Evolutionary conservation across 1,140 invertebrate genomes (phyloP).

Genomic region (Eupeodes corollae): DNA sequence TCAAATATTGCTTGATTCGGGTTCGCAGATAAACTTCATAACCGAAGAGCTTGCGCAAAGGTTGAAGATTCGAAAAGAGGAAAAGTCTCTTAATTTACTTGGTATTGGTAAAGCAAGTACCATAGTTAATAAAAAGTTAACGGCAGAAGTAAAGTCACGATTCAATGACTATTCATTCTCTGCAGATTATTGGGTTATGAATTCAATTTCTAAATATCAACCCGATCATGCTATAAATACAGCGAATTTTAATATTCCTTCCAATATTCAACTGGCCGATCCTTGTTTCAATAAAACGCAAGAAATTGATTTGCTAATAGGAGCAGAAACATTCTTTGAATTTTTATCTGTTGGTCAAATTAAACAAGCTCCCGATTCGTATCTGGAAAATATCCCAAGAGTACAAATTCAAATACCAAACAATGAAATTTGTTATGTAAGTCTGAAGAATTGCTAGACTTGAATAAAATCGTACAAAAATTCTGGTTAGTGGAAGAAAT

Average conservation of each 20-base stretch:
- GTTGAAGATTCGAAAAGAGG: neutral
- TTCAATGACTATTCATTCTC: neutral
- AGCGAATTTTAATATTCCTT: constrained; percentile 10
- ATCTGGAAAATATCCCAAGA: constrained; percentile 4
- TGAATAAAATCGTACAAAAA: constrained; percentile 1
- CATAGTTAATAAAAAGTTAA: neutral
- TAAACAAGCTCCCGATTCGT: constrained; percentile 10
- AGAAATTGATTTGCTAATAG: constrained; percentile 21
- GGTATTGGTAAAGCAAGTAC: constrained; percentile 1
- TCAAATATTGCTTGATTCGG: constrained; percentile 4
- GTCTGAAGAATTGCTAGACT: neutral
- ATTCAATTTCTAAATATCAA: constrained; percentile 1
- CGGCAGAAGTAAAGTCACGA: neutral
- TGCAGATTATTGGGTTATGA: constrained; percentile 2
- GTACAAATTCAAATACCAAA: neutral
- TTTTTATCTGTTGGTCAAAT: constrained; percentile 13
- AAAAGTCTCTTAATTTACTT: neutral
- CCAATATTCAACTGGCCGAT: constrained; percentile 16
- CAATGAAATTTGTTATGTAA: neutral
- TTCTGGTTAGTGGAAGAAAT: constrained; percentile 32
- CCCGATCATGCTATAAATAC: neutral
- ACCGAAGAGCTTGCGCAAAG: constrained; percentile 3
- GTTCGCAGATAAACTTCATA: constrained; percentile 5
- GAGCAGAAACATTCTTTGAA: constrained; percentile 19
- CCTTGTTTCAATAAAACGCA: constrained; percentile 14